Conservation (phyloP, 2,113 vertebrate genomes). For the Pygoscelis antarcticus region DNA sequence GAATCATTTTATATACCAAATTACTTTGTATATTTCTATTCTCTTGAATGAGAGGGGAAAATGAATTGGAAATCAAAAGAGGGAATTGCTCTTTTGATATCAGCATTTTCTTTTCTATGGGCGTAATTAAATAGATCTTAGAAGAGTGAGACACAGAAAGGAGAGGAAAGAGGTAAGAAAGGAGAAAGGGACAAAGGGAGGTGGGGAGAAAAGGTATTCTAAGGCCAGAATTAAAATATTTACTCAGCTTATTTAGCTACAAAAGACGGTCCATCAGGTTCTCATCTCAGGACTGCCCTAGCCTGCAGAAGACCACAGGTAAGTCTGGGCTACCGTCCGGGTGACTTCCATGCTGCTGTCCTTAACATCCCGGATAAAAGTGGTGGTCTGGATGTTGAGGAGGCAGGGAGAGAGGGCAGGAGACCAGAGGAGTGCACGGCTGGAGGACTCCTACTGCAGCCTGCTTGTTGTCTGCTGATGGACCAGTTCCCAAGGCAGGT, state of each 20-base stretch:
- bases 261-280: background rate
- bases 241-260: background rate
- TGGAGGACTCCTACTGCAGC: background rate
- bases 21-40: conserved; percentile 69
- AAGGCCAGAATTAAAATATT: conserved; percentile 47
- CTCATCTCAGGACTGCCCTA: background rate
- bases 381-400: background rate
- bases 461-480: background rate
- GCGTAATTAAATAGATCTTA: conserved; percentile 71
- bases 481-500: background rate
- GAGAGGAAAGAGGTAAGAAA: conserved; percentile 36
- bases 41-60: conserved; percentile 65
- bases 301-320: background rate
- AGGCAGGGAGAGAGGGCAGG: background rate
- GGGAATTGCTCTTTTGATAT: conserved; percentile 68
- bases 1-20: conserved; percentile 65
- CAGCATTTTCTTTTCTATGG: conserved; percentile 60
- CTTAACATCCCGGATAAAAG: background rate
- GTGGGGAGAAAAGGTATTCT: background rate
- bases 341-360: background rate
- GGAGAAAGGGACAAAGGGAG: conserved; percentile 15
- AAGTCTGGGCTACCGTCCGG: background rate
- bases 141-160: conserved; percentile 44
- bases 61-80: conserved; percentile 70
- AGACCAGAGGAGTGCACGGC: rapidly evolving